These are phyloP conservation scores for Caradrina kadenii DNA, from an alignment of 2,888 invertebrate species.

Conservation along the genomic window DNA sequence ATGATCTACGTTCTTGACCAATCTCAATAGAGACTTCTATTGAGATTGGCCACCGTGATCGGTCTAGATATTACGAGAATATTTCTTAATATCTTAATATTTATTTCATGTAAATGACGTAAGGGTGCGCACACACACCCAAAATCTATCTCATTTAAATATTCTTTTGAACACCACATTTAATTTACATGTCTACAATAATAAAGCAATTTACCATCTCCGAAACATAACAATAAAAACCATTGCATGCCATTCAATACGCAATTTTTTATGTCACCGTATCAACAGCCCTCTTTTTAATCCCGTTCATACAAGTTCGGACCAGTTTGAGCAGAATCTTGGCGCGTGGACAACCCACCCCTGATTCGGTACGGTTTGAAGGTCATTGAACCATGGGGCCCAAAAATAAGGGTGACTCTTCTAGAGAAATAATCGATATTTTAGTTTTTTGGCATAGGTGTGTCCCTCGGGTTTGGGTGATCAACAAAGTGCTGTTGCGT, in stretches of 20 bases:
- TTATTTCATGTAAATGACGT: not conserved
- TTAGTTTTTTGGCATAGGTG: constrained; percentile 56
- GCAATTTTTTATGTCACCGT: constrained; percentile 39
- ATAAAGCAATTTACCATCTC: constrained; percentile 47
- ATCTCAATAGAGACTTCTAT: no score
- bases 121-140: not conserved
- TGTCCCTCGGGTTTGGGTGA: constrained; percentile 34
- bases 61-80: no score
- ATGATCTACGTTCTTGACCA: no score
- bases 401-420: constrained; percentile 63
- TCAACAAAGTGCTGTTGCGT: constrained; percentile 31
- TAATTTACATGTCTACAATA: constrained; percentile 38
- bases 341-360: constrained; percentile 71
- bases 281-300: constrained; percentile 57
- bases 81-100: not conserved
- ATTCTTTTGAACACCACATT: constrained; percentile 12
- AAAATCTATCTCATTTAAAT: not conserved
- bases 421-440: constrained; percentile 66
- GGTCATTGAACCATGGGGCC: constrained; percentile 72
- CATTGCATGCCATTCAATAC: constrained; percentile 39
- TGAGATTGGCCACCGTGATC: no score
- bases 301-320: constrained; percentile 58
- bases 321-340: constrained; percentile 66
- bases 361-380: constrained; percentile 59
- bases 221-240: constrained; percentile 44